Evolutionary conservation across 2,888 invertebrate genomes (phyloP), one percentile per base, ranked within the genome.

Genomic region (Tholera decimalis): DNA sequence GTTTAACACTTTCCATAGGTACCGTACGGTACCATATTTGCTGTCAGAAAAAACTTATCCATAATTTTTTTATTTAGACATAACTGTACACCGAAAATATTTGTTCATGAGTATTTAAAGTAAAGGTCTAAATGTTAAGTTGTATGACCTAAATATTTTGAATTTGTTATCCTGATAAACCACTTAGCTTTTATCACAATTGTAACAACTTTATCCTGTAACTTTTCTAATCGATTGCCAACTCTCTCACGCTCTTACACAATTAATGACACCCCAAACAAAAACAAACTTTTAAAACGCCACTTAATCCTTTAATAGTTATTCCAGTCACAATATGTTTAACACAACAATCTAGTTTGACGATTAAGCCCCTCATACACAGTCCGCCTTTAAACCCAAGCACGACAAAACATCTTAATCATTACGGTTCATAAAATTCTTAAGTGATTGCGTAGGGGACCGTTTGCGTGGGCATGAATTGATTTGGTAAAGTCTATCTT

Each of bases 351-450:
- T 77, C 61, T 73, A 82, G 83, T 83, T 85, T 83, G 83, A 80
- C 79, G 62, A 54, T 69, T 43, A 44, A 73, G 62, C 79, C 82
- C 80, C 83, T 82, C 86, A 80, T 77, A 82, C 85, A 85, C 86
- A 86, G 71, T 84, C 89, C 2, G 39, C 33, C 26, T 71, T 90
- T 89, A 92, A 90, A 92, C 84, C 88, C 83, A 81, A 86, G 86
- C 84, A 89, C 89, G 86, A 93, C 92, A 92, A 92, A 93, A 93
- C 93, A 95, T 95, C 95, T 95, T 95, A 94, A 95, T 95, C 93
- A 94, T 93, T 92, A 90, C 94, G 94, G 88, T 91, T 93, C 94
- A 95, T 95, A 95, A 93, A 95, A 91, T 92, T 91, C 91, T 92
- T 95, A 94, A 95, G 95, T 95, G 95, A 95, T 95, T 95, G 92